Conservation (phyloP, 2,797 vertebrate species). For the Myotis findleyi region DNA sequence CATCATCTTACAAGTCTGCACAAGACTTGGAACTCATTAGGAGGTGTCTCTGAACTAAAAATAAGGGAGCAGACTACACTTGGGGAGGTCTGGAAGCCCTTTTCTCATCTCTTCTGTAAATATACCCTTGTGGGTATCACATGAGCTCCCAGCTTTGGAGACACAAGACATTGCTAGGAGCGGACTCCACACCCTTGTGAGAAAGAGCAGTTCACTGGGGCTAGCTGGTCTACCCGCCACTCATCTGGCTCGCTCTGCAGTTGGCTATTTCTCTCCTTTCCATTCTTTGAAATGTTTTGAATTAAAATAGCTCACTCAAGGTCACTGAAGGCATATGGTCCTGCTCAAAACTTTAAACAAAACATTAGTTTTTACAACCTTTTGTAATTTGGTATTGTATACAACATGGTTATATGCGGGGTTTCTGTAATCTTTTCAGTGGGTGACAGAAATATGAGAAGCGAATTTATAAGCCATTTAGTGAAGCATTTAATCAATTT, state of each 20-base stretch:
- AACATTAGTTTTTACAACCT: conserved; percentile 93
- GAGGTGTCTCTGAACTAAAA: conserved; percentile 72
- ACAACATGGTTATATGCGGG: conserved; percentile 89
- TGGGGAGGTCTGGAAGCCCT: conserved; percentile 73
- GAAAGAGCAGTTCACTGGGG: conserved; percentile 47
- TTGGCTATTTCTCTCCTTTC: conserved; percentile 83
- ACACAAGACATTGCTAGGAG: conserved; percentile 45
- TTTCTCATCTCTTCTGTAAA: conserved; percentile 68
- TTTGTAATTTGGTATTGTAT: conserved; percentile 92
- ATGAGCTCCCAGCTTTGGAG: conserved; percentile 70
- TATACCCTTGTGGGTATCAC: conserved; percentile 58
- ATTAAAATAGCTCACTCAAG: conserved; percentile 93
- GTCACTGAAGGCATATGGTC: conserved; percentile 91
- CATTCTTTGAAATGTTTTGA: conserved; percentile 90
- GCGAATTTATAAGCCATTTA: conserved; percentile 93
- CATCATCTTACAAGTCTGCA: neutral
- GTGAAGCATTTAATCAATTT: conserved; percentile 92
- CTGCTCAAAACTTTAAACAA: conserved; percentile 92
- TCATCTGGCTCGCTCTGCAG: conserved; percentile 84
- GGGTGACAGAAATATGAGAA: conserved; percentile 93
- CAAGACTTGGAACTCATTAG: conserved; percentile 58
- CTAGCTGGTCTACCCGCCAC: conserved; percentile 72
- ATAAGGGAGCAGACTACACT: conserved; percentile 71
- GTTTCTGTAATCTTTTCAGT: conserved; percentile 91
- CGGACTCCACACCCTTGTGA: conserved; percentile 21